Conservation (phyloP, 2,888 invertebrate species). For the Deilephila porcellus region DNA sequence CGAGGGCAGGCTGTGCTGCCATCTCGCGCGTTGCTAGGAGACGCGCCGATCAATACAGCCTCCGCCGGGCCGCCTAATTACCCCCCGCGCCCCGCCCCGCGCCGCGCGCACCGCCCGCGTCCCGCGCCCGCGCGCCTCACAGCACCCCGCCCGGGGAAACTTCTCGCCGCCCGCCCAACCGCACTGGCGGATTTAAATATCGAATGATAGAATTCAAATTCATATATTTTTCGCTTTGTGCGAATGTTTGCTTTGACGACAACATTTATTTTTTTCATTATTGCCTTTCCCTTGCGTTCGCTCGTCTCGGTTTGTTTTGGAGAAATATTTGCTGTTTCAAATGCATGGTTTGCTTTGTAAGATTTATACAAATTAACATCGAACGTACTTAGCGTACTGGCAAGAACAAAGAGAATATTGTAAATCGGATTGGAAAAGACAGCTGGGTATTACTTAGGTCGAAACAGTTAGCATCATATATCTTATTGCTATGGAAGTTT, state of each 20-base stretch:
- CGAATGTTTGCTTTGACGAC: constrained; percentile 70
- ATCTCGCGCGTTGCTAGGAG: constrained; percentile 83
- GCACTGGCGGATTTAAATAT: constrained; percentile 79
- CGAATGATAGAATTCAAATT: constrained; percentile 83
- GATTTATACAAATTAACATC: constrained; percentile 22
- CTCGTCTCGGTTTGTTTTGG: constrained; percentile 19
- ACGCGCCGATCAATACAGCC: constrained; percentile 83
- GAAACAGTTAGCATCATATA: neutral
- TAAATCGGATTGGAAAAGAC: neutral
- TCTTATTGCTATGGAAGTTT: neutral
- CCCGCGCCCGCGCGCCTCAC: constrained; percentile 55
- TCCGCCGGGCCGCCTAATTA: constrained; percentile 84
- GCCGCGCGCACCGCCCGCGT: constrained; percentile 82
- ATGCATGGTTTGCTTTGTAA: constrained; percentile 20
- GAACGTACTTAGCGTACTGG: neutral
- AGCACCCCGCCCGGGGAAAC: constrained; percentile 60
- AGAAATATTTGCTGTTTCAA: constrained; percentile 21
- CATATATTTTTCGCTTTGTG: constrained; percentile 75
- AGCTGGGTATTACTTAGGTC: neutral
- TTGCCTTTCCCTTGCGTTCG: constrained; percentile 15
- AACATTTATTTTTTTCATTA: constrained; percentile 55
- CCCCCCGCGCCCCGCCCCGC: constrained; percentile 54
- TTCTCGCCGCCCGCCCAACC: constrained; percentile 68
- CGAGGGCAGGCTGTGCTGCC: constrained; percentile 75
- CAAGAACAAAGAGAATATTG: neutral